Evolutionary conservation across 2,113 vertebrate species (phyloP), one percentile per base, ranked within the genome.

Genomic region (Alosa alosa): DNA sequence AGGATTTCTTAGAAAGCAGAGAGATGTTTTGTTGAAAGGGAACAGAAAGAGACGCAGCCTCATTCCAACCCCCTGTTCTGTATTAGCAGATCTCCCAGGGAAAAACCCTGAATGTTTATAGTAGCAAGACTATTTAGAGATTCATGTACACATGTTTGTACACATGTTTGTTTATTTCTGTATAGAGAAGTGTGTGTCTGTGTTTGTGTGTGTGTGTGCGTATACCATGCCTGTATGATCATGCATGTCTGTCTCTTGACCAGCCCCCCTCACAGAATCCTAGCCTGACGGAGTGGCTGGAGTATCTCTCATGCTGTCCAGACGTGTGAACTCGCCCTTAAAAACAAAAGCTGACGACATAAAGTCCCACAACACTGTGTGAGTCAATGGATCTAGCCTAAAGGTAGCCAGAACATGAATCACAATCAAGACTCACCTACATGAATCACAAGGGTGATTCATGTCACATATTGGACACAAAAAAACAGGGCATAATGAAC

Each of bases 271-370:
- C 36, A 8, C 0, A 57, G 10, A 88, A 84, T 20, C 89, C 88
- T 45, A 83, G 89, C 78, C 91, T 95, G 75, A 94, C 92, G 0
- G 89, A 93, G 13, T 95, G 94, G 94, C 81, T 95, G 87, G 88
- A 93, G 5, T 89, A 93, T 31, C 94, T 95, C 64, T 88, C 83
- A 84, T 91, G 25, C 86, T 87, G 84, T 84, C 84, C 91, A 0
- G 87, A 93, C 55, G 0, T 94, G 60, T 64, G 60, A 68, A 17
- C 36, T 20, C 46, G 81, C 10, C 1, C 13, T 52, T 25, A n/a
- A 9, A 20, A 20, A 60, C 18, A 60, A 60, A 60, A 20, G 22
- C 55, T 6, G 20, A 22, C 18, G 4, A 60, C 55, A 6, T 2
- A 0, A 60, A 60, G 20, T 52, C 50, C 50, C 50, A 4, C 55